Conservation (phyloP, 92 coral and sea anemone species). For the Porites cylindrica region DNA sequence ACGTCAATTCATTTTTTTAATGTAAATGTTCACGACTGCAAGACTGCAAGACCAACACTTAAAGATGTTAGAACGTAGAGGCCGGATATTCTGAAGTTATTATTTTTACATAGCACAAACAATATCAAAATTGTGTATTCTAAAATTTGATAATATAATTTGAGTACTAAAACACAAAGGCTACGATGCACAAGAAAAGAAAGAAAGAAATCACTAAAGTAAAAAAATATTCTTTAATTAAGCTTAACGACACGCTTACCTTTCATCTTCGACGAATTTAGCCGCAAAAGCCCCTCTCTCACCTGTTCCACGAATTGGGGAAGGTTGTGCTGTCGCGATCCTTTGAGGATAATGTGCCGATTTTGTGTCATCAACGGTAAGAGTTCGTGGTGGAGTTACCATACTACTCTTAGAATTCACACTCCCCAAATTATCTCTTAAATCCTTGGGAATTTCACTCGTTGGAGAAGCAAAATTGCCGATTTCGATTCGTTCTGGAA, state of each 20-base stretch:
- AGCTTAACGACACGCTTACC: slow-evolving; percentile 28
- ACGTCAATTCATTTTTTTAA: too few relatives aligned
- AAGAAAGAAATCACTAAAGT: neutral
- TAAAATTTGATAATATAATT: too few relatives aligned
- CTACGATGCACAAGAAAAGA: too few relatives aligned
- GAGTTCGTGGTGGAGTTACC: slow-evolving; percentile 94
- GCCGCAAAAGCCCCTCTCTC: neutral
- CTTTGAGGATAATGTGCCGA: slow-evolving; percentile 85
- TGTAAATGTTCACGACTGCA: too few relatives aligned
- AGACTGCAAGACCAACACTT: too few relatives aligned
- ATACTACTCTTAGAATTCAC: slow-evolving; percentile 84
- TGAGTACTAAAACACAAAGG: too few relatives aligned
- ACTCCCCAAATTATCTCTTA: slow-evolving; percentile 75
- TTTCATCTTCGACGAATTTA: slow-evolving; percentile 63
- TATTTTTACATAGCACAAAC: too few relatives aligned
- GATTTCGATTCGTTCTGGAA: slow-evolving; percentile 89
- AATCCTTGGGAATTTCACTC: slow-evolving; percentile 72
- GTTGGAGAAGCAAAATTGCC: slow-evolving; percentile 64
- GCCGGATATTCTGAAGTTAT: too few relatives aligned
- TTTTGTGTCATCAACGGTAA: slow-evolving; percentile 92
- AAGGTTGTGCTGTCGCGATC: slow-evolving; percentile 3
- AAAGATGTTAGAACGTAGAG: too few relatives aligned
- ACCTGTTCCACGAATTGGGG: neutral
- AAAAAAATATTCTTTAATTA: neutral
- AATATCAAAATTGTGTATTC: too few relatives aligned